These are phyloP conservation scores for Cephus pygmeus DNA, from an alignment of 2,888 invertebrate genomes.

Conservation along the genomic window DNA sequence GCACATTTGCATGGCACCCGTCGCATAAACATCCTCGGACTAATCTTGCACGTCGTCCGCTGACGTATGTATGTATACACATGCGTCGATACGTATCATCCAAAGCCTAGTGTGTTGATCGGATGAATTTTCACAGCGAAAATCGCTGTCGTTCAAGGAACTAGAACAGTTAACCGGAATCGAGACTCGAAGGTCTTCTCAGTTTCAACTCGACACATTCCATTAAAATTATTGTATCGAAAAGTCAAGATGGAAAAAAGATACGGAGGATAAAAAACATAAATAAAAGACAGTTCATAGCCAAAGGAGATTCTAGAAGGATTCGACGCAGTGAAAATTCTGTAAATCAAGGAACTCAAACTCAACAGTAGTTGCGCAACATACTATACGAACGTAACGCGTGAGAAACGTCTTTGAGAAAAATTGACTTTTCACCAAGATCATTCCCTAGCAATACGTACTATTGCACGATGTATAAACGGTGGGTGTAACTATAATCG, in stretches of 20 bases:
- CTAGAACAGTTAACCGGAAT: background rate
- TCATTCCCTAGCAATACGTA: too few relatives aligned
- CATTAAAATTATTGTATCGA: background rate
- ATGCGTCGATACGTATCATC: background rate
- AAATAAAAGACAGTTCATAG: background rate
- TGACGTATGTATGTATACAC: background rate
- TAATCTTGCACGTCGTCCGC: conserved; percentile 27
- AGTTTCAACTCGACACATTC: background rate
- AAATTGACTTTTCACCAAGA: background rate
- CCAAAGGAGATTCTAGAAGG: background rate
- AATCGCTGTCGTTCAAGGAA: background rate
- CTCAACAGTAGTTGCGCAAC: background rate
- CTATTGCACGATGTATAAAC: too few relatives aligned
- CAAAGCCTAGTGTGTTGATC: background rate
- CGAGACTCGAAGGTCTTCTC: background rate
- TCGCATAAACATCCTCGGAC: conserved; percentile 36
- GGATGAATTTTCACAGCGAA: background rate
- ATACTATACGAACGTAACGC: background rate
- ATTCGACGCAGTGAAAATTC: background rate
- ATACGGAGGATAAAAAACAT: background rate
- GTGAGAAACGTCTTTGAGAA: background rate
- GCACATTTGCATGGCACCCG: conserved; percentile 34
- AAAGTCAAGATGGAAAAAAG: background rate
- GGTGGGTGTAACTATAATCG: too few relatives aligned
- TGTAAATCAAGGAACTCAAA: background rate